These are phyloP conservation scores for Cottoperca gobio DNA, from an alignment of 2,797 vertebrate species.

Conservation along the genomic window DNA sequence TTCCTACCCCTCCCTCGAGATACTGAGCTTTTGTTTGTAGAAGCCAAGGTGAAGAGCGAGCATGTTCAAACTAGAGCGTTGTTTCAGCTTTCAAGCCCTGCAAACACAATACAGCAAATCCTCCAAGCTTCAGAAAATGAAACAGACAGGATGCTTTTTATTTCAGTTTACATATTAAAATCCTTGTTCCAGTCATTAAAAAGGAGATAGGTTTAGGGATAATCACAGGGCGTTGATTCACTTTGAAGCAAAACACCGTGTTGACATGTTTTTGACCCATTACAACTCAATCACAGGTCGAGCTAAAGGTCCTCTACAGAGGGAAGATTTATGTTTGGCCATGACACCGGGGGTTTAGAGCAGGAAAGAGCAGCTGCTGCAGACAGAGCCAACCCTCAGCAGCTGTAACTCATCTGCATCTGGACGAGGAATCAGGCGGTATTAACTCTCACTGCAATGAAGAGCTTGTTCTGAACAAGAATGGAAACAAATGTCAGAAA, in stretches of 20 bases:
- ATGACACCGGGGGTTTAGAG: conserved; percentile 56
- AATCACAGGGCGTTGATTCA: conserved; percentile 40
- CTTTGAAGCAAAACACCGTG: conserved; percentile 36
- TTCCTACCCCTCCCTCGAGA: conserved; percentile 51
- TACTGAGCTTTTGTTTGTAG: conserved; percentile 60
- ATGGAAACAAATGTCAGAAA: conserved; percentile 1
- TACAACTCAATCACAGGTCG: conserved; percentile 32
- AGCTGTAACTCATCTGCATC: conserved; percentile 76
- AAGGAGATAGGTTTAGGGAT: conserved; percentile 7
- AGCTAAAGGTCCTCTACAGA: conserved; percentile 49
- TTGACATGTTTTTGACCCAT: conserved; percentile 27
- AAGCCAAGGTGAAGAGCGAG: conserved; percentile 58
- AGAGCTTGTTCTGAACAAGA: conserved; percentile 8
- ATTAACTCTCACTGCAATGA: conserved; percentile 14
- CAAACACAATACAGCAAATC: conserved; percentile 30
- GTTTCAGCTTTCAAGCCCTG: conserved; percentile 39
- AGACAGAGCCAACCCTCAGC: conserved; percentile 58
- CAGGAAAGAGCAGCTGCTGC: conserved; percentile 66
- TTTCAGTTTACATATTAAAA: background rate
- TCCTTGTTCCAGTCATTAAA: background rate
- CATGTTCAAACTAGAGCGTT: conserved; percentile 72
- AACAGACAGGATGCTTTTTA: conserved; percentile 5
- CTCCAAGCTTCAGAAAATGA: conserved; percentile 28
- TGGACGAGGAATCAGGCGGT: conserved; percentile 51
- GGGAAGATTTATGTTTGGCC: conserved; percentile 57